Evolutionary conservation across 2,888 invertebrate species (phyloP), one percentile per base, ranked within the genome.

Genomic region (Diloba caeruleocephala): DNA sequence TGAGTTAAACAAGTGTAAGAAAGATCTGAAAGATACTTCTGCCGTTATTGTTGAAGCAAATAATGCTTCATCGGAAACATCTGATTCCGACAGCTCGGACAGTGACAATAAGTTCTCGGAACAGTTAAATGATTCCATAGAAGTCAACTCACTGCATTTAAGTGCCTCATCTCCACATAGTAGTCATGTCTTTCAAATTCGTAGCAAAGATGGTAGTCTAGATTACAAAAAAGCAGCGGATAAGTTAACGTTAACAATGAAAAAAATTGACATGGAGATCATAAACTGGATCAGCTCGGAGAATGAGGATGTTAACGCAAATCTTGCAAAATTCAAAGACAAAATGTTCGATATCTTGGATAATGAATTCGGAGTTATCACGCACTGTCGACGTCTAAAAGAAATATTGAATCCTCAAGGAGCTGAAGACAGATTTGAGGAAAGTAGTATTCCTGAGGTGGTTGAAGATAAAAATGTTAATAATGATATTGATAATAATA

Each of bases 221-320:
- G 50, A 59, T 46, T 52, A 60, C 7, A 42, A 26, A 13, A 65
- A 64, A 44, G 75, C 61, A 13, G 52, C 81, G 31, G 65, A 78
- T 13, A 79, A 74, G 50, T 38, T 87, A 1, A 49, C 59, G 0
- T 55, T 67, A 1, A 71, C 66, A 29, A 32, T 85, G 12, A 78
- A 84, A 49, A 71, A 66, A 28, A 61, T 84, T 3, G 84, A 88
- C 33, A 23, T 78, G 23, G 85, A 84, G 74, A 79, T 83, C 1
- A 72, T 80, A 3, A 74, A 75, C 51, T 86, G 85, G 87, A 73
- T 84, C 1, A 79, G 75, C 3, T 75, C 73, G 6, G 70, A 74
- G 1, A 68, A 71, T n/a, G 71, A 76, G 12, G 65, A 74, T 12
- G 37, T 56, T 0, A 54, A 63, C 21, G 43, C 49, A 0, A 60